Percentiles rank a stretch among this genome's conserved stretches.
phyloP scores from a whole-genome alignment of 53 echinoderm and acorn worm species.

The Antedon mediterranea region DNA sequence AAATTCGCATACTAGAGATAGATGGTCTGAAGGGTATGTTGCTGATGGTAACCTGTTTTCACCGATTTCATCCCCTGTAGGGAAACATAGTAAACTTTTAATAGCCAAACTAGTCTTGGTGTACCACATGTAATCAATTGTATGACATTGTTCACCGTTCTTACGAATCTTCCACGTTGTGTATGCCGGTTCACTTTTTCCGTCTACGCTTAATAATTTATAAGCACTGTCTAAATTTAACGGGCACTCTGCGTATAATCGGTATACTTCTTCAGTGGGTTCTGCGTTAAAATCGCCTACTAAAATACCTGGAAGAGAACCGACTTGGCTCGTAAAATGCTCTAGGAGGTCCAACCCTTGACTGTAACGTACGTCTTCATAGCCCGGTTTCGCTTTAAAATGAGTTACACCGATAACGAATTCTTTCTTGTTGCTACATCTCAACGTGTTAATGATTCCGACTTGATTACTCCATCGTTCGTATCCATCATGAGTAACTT shows the following conservation, averaged over 20 bases:
- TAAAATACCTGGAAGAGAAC: slow-evolving; percentile 40
- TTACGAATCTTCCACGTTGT: slow-evolving; percentile 97
- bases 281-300: slow-evolving; percentile 93
- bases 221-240: slow-evolving; percentile 57
- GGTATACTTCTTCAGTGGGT: slow-evolving; percentile 61
- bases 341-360: slow-evolving; percentile 68
- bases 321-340: slow-evolving; percentile 25
- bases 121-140: slow-evolving; percentile 96
- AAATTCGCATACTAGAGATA: slow-evolving; percentile 89
- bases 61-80: slow-evolving; percentile 59
- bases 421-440: background rate
- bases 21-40: slow-evolving; percentile 77
- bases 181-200: slow-evolving; percentile 46
- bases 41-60: slow-evolving; percentile 57
- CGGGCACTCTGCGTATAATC: slow-evolving; percentile 27
- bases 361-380: slow-evolving; percentile 41
- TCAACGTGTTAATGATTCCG: slow-evolving; percentile 45
- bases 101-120: slow-evolving; percentile 30
- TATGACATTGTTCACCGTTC: slow-evolving; percentile 67
- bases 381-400: slow-evolving; percentile 78
- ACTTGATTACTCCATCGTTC: slow-evolving; percentile 53
- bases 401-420: slow-evolving; percentile 82
- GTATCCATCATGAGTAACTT: slow-evolving; percentile 16
- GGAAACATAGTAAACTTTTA: slow-evolving; percentile 35
- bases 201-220: slow-evolving; percentile 40